Conservation (phyloP, 1,140 invertebrate genomes). For the Paraescarpia echinospica region DNA sequence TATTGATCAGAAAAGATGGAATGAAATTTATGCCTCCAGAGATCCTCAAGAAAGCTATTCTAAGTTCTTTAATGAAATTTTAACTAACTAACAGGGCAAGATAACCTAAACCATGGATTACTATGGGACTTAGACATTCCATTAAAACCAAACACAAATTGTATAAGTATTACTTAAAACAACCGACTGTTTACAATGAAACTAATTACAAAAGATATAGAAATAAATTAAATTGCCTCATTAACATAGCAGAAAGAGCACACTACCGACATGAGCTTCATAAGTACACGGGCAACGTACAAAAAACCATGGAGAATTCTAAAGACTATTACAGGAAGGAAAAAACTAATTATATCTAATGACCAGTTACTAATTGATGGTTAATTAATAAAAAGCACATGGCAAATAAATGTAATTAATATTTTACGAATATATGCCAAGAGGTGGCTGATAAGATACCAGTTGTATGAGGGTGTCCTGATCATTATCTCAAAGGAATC, state of each 20-base stretch:
- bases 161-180: neutral
- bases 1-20: neutral
- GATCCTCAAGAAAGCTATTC: constrained; percentile 9
- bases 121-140: neutral
- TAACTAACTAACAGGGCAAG: neutral
- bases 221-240: constrained; percentile 7
- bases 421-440: too few relatives aligned
- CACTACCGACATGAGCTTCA: neutral
- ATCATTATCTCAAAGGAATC: too few relatives aligned
- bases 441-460: too few relatives aligned
- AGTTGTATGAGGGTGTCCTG: too few relatives aligned
- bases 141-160: neutral
- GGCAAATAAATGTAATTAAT: too few relatives aligned
- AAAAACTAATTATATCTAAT: too few relatives aligned
- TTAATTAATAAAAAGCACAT: too few relatives aligned
- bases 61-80: neutral
- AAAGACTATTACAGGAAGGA: too few relatives aligned
- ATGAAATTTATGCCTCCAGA: neutral
- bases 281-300: too few relatives aligned
- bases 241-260: constrained; percentile 10
- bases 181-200: too few relatives aligned
- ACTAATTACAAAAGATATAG: neutral
- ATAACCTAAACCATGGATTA: neutral
- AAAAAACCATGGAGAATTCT: too few relatives aligned
- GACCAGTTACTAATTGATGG: too few relatives aligned